Percentiles rank a stretch among this genome's conserved stretches.
Evolutionary conservation across 1,140 invertebrate species (phyloP).

Genomic region (Drosophila sucinea): DNA sequence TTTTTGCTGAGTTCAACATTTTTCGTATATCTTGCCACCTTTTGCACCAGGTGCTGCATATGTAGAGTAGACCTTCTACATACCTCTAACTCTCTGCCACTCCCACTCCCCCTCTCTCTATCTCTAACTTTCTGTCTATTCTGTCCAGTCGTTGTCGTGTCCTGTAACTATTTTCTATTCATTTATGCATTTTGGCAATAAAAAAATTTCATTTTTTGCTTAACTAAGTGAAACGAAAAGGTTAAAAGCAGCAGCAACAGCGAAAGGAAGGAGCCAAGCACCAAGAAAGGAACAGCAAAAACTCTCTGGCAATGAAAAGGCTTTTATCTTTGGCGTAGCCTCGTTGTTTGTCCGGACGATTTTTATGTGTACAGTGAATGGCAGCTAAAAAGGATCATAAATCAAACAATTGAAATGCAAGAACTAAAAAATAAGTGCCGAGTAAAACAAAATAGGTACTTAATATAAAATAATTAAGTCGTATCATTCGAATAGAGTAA

Average conservation of each 20-base stretch:
- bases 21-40: conserved; percentile 15
- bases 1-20: conserved; percentile 62
- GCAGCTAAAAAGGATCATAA: not conserved
- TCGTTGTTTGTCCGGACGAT: conserved; percentile 43
- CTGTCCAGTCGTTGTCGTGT: conserved; percentile 29
- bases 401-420: not conserved
- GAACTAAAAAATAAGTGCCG: no score
- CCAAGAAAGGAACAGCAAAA: conserved; percentile 28
- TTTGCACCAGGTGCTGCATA: conserved; percentile 45
- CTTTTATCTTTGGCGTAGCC: conserved; percentile 65
- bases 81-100: not conserved
- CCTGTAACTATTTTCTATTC: conserved; percentile 76
- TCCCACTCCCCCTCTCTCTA: not conserved
- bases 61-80: not conserved
- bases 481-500: no score
- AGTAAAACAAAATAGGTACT: no score
- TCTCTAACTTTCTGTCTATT: not conserved
- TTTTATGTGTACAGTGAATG: conserved; percentile 34
- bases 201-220: conserved; percentile 77
- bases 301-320: conserved; percentile 35
- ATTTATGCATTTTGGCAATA: conserved; percentile 81
- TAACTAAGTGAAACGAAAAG: conserved; percentile 81
- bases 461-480: no score
- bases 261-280: conserved; percentile 4
- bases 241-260: conserved; percentile 50